Evolutionary conservation across 2,797 vertebrate species (phyloP), one percentile per base, ranked within the genome.

Genomic region (Peromyscus attwateri): DNA sequence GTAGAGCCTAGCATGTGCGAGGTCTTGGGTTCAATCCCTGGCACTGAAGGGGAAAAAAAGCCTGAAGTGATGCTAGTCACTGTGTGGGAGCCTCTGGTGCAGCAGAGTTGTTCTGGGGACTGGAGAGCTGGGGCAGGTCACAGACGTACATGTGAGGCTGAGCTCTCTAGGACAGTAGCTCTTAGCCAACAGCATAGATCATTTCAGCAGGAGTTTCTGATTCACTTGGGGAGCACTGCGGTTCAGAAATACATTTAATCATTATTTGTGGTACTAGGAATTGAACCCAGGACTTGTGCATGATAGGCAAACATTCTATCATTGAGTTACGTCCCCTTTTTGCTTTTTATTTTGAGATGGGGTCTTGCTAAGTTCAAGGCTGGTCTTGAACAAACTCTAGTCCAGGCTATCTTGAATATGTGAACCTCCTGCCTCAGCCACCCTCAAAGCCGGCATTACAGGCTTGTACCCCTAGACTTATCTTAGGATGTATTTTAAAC

Each of bases 171-270:
- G 68, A 27, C 64, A 73, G 82, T 75, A 43, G 17, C 43, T 82
- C 46, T 57, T 25, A 85, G 1, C 71, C 27, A 85, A 68, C 17
- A 79, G 37, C 34, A 43, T 17, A 80, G 82, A 62, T 92, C 64
- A 52, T 64, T 52, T 81, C 6, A 73, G 57, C 5, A 27, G 57
- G 82, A 85, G 64, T 93, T 89, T 95, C 95, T 87, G n/a, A 75
- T 87, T 96, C 57, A 79, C 8, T 81, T 70, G 23, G 6, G 46
- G 64, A 37, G 57, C 4, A 6, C 9, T 82, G 9, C 66, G 21
- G 40, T 76, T 66, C 17, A 75, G 71, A 60, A 87, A 85, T 75
- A 31, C 37, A 34, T 60, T 82, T 91, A 55, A 34, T 37, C 52
- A 29, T 52, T 16, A 80, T n/a, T 57, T 91, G 7, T 46, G 66